A percentile compares a stretch with the other conserved stretches of the same genome.
Conservation (phyloP, 2,888 invertebrate species). For the Synergus itoensis region DNA sequence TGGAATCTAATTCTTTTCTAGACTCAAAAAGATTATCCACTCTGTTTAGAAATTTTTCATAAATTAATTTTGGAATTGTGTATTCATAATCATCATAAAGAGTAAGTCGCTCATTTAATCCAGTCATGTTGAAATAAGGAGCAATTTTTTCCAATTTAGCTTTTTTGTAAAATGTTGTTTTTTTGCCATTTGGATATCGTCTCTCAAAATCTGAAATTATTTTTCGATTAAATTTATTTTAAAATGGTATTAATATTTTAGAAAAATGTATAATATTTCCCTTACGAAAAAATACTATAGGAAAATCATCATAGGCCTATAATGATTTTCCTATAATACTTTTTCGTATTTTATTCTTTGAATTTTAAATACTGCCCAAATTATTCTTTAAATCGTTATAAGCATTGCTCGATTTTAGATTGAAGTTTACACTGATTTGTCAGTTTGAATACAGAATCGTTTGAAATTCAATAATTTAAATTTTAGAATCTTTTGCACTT, state of each 20-base stretch:
- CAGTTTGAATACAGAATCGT: too few species aligned
- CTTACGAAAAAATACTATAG: background rate
- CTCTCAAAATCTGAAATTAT: slow-evolving; percentile 80
- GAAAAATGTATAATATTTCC: too few species aligned
- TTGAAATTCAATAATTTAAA: too few species aligned
- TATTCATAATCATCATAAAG: slow-evolving; percentile 83
- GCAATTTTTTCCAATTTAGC: slow-evolving; percentile 88
- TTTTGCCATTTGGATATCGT: slow-evolving; percentile 87
- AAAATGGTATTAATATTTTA: too few species aligned
- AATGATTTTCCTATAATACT: background rate
- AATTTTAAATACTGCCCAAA: too few species aligned
- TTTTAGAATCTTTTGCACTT: too few species aligned
- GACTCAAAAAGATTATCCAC: slow-evolving; percentile 82
- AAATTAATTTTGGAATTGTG: slow-evolving; percentile 69
- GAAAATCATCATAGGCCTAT: background rate
- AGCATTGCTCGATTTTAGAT: too few species aligned
- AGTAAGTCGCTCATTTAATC: slow-evolving; percentile 83
- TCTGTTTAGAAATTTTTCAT: slow-evolving; percentile 79
- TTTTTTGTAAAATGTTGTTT: slow-evolving; percentile 85
- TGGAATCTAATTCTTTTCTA: slow-evolving; percentile 79
- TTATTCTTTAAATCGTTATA: too few species aligned
- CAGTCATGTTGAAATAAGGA: slow-evolving; percentile 87
- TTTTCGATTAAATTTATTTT: background rate
- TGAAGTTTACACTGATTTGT: too few species aligned
- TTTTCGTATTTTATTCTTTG: background rate